Evolutionary conservation across 2,888 invertebrate species (phyloP), one percentile per base, ranked within the genome.

Genomic region (Tenodera sinensis): DNA sequence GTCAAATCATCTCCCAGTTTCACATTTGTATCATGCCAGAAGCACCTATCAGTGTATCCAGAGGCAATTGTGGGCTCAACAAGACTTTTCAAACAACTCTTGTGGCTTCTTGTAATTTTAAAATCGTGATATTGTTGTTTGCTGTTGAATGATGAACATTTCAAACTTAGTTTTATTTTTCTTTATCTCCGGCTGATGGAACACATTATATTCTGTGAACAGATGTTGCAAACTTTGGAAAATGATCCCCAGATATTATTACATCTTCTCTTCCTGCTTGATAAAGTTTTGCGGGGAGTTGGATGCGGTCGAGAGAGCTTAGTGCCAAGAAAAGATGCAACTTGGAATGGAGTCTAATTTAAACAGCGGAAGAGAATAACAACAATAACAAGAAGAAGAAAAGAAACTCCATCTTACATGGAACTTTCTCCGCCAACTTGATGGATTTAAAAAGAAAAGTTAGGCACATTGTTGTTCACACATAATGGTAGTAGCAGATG

Each of bases 301-400:
- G 34, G 34, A 34, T 42, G 42, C 42, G 54, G 54, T 71, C 25
- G 20, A 71, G 54, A 71, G 54, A 71, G 54, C 54, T 71, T 71
- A 71, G 54, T 71, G 54, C 8, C 20, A 71, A 71, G 54, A 47
- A 85, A 85, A 84, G 30, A 85, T 34, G 27, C n/a, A 87, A 30
- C 12, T 87, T 87, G 82, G 87, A 87, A 83, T 3, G 34, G 87
- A 87, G 87, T 83, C 87, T 82, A 30, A 87, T 87, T 87, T 87
- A 87, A 87, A 87, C 42, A 83, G 87, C 82, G 87, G 87, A 87
- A 87, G 87, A 42, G 87, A 27, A 34, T 71, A 71, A 71, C 54
- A 54, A 54, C 54, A 54, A 54, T 54, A 54, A 54, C 30, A 47
- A 47, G 14, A 47, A n/a, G n/a, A n/a, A 4, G 54, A 54, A 20